phyloP scores from a whole-genome alignment of 2,113 vertebrate species.

The Ameiurus melas region DNA sequence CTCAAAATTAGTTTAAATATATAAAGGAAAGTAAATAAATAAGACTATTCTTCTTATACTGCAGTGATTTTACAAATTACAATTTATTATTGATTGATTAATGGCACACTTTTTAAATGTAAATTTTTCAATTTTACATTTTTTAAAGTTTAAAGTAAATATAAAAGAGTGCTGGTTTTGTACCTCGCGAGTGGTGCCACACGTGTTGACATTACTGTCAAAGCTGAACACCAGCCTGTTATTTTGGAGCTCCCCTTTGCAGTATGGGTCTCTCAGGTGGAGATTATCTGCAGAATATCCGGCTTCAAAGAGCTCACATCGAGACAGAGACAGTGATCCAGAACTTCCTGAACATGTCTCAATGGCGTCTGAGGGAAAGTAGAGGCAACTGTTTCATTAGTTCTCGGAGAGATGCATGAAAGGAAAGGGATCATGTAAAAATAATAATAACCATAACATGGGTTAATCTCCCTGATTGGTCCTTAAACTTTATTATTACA shows the following conservation, averaged over 20 bases:
- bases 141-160: background rate
- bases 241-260: conserved; percentile 51
- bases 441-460: background rate
- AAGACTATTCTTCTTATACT: background rate
- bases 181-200: conserved; percentile 63
- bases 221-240: conserved; percentile 63
- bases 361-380: conserved; percentile 52
- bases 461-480: background rate
- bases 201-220: conserved; percentile 52
- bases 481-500: background rate
- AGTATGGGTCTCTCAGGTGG: conserved; percentile 61
- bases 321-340: conserved; percentile 64
- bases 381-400: background rate
- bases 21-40: background rate
- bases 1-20: background rate
- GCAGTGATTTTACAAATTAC: background rate
- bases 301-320: conserved; percentile 67
- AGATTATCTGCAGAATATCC: conserved; percentile 57
- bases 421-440: background rate
- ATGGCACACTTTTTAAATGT: too few species aligned
- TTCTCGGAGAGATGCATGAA: background rate
- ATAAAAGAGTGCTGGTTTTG: background rate
- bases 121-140: background rate
- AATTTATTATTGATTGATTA: background rate
- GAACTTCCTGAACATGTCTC: conserved; percentile 55